Evolutionary conservation across 1,140 invertebrate species (phyloP).

Genomic region (Brachionus angularis): DNA sequence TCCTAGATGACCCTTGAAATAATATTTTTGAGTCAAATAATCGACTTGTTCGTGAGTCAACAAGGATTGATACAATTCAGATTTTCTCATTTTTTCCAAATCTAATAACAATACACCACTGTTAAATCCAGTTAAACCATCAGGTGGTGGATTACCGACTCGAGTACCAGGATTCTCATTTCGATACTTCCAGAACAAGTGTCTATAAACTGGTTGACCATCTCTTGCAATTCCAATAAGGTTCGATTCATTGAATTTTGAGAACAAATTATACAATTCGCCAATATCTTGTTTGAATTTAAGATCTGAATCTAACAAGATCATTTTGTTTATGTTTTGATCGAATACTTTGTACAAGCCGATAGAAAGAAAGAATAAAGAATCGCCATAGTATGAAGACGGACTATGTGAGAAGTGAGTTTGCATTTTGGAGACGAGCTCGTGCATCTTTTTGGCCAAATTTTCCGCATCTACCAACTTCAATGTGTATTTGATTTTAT

Average conservation of each 20-base stretch:
- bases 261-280: conserved; percentile 67
- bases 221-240: conserved; percentile 73
- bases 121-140: conserved; percentile 73
- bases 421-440: conserved; percentile 68
- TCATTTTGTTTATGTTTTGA: conserved; percentile 62
- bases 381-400: conserved; percentile 75
- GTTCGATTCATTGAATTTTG: conserved; percentile 63
- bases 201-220: conserved; percentile 74
- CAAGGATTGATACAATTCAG: conserved; percentile 63
- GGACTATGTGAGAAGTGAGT: conserved; percentile 71
- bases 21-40: conserved; percentile 67
- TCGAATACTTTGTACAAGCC: conserved; percentile 68
- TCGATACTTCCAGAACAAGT: conserved; percentile 69
- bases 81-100: conserved; percentile 66
- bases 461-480: conserved; percentile 65
- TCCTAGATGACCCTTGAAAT: conserved; percentile 71
- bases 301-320: conserved; percentile 75
- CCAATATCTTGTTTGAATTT: conserved; percentile 70
- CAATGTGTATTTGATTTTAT: conserved; percentile 52
- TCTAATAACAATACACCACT: conserved; percentile 74
- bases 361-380: conserved; percentile 74
- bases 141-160: conserved; percentile 62
- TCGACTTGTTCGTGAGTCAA: conserved; percentile 62
- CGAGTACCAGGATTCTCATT: conserved; percentile 63
- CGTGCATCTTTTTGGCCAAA: conserved; percentile 63